Conservation (phyloP, 2,113 vertebrate genomes). For the Shinisaurus crocodilurus region DNA sequence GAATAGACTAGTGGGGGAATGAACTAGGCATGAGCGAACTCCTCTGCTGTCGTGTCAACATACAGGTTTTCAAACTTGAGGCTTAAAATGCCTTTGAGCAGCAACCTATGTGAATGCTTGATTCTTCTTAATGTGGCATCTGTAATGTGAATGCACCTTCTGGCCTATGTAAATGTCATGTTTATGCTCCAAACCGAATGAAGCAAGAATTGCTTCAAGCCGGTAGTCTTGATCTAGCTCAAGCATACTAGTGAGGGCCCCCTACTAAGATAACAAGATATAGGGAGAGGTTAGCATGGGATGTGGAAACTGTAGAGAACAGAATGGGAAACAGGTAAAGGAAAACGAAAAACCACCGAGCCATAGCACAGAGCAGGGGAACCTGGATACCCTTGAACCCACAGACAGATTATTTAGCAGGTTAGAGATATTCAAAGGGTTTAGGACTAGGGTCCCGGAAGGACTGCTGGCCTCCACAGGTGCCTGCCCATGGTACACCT, state of each 20-base stretch:
- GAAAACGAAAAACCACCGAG: not conserved
- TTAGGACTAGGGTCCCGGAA: not conserved
- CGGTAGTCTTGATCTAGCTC: not conserved
- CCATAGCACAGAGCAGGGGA: not conserved
- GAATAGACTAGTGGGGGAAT: not conserved
- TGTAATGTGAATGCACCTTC: not conserved
- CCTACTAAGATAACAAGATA: too few relatives aligned
- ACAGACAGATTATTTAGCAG: not conserved
- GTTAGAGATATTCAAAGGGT: not conserved
- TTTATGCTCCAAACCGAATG: not conserved
- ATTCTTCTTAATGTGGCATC: not conserved
- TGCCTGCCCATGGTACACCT: not conserved
- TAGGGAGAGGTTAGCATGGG: not conserved
- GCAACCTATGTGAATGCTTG: not conserved
- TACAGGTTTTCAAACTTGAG: not conserved
- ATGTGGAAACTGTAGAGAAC: not conserved
- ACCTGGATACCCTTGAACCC: not conserved
- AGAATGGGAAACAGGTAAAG: not conserved
- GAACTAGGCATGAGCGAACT: not conserved
- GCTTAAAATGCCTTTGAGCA: not conserved
- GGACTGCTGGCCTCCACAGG: not conserved
- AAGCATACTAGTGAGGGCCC: too few relatives aligned
- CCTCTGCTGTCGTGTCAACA: not conserved
- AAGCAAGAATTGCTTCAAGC: not conserved
- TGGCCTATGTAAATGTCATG: not conserved